These are phyloP conservation scores for Frankliniella fusca DNA, from an alignment of 2,888 invertebrate species.

Conservation along the genomic window DNA sequence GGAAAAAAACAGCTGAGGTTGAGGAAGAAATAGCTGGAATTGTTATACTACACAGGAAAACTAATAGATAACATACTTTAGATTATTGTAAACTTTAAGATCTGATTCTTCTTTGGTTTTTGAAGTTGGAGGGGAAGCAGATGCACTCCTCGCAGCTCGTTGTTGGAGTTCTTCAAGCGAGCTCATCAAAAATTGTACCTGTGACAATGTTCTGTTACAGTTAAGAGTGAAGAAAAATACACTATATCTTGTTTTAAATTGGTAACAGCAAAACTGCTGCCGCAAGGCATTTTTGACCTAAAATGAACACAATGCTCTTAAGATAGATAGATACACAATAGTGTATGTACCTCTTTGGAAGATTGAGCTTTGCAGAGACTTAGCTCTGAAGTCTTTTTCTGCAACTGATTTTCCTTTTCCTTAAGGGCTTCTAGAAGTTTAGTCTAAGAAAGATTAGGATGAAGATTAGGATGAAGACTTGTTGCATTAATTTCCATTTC, in stretches of 20 bases:
- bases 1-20: no score
- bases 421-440: background rate
- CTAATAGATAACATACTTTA: background rate
- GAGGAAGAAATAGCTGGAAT: background rate
- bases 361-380: background rate
- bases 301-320: background rate
- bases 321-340: background rate
- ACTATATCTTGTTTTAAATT: no score
- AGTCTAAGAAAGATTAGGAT: background rate
- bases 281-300: no score
- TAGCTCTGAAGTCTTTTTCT: background rate
- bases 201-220: background rate
- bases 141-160: constrained; percentile 4
- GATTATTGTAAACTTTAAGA: background rate
- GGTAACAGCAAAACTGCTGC: no score
- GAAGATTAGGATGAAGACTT: background rate
- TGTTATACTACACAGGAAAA: no score
- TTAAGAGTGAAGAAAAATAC: no score
- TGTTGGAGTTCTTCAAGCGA: background rate
- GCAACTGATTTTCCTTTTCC: background rate
- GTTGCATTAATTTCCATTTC: background rate
- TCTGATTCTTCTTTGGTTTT: background rate
- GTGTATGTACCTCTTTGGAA: background rate
- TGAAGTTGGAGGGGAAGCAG: background rate
- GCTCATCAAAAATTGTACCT: constrained; percentile 9